These are phyloP conservation scores for Patella ulyssiponensis DNA, from an alignment of 2,888 invertebrate species.

Conservation along the genomic window DNA sequence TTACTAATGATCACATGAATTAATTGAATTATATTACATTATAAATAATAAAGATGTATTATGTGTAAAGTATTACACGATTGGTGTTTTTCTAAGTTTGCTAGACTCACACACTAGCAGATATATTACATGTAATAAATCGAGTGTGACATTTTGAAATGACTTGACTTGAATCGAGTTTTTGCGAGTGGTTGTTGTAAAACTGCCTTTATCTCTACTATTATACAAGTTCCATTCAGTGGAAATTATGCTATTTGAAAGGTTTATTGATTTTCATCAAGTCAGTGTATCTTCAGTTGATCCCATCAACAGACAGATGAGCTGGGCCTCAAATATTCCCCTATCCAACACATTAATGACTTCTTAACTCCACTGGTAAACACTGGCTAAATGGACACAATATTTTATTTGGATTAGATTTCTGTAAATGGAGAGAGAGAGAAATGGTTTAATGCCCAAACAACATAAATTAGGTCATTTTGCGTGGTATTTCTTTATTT, in stretches of 20 bases:
- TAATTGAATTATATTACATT: no score
- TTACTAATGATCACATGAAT: no score
- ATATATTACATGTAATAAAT: constrained; percentile 5
- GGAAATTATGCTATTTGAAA: constrained; percentile 12
- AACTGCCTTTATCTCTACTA: constrained; percentile 9
- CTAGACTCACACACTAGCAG: not conserved
- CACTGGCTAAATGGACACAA: constrained; percentile 3
- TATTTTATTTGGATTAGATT: constrained; percentile 5
- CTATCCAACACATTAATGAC: constrained; percentile 11
- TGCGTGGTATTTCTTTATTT: no score
- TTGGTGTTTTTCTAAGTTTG: no score
- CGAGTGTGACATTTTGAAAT: constrained; percentile 7
- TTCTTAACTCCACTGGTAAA: not conserved
- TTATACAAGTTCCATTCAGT: constrained; percentile 2
- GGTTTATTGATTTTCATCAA: constrained; percentile 12
- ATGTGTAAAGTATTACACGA: no score
- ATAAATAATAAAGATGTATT: no score
- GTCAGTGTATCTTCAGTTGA: constrained; percentile 10
- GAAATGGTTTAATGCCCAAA: no score
- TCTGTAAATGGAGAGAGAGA: not conserved
- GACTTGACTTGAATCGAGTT: not conserved
- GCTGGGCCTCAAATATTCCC: constrained; percentile 7
- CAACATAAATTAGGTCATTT: no score
- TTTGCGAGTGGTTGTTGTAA: not conserved
- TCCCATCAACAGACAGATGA: constrained; percentile 3